Percentiles rank a stretch among this genome's conserved stretches.
Conservation (phyloP, 2,888 invertebrate species). For the Norana najaformis region DNA sequence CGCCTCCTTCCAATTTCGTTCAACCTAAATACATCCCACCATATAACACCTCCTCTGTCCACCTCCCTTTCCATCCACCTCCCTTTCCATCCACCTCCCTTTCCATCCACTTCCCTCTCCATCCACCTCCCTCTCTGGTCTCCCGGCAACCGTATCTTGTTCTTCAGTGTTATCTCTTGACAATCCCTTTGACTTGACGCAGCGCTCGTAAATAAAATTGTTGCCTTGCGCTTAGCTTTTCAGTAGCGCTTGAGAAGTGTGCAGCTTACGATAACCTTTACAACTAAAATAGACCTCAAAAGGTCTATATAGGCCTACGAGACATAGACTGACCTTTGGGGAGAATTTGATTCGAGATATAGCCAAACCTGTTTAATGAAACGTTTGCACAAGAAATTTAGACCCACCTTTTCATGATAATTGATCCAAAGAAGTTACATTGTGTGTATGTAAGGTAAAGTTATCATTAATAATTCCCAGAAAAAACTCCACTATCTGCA, state of each 20-base stretch:
- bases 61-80: background rate
- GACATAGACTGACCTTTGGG: background rate
- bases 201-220: background rate
- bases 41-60: background rate
- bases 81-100: too few species aligned
- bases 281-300: background rate
- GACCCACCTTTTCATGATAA: too few species aligned
- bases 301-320: background rate
- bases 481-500: too few species aligned
- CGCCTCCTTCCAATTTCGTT: too few species aligned
- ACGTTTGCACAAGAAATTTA: background rate
- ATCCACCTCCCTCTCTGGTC: background rate
- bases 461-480: too few species aligned
- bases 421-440: background rate
- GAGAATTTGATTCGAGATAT: background rate
- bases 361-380: background rate
- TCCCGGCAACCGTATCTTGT: background rate
- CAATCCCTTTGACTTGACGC: too few species aligned
- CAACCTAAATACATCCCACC: background rate
- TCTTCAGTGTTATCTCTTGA: background rate
- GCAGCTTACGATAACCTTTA: background rate
- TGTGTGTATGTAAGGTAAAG: too few species aligned
- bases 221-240: background rate
- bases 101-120: background rate
- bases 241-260: background rate